Conservation (phyloP, 2,113 vertebrate genomes). For the Chaetops frenatus region DNA sequence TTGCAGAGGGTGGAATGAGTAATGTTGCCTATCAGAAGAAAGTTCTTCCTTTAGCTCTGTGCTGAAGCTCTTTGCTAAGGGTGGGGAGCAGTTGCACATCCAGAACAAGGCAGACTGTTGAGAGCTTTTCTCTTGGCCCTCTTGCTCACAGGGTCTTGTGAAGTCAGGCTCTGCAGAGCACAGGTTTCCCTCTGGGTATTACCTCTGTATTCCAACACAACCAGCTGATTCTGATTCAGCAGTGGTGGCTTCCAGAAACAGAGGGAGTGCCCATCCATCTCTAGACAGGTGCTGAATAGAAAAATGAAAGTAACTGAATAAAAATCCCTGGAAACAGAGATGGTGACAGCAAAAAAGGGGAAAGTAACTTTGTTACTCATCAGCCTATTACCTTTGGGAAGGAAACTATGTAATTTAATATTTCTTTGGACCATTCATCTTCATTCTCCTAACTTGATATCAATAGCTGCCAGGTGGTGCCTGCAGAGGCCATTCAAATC, state of each 20-base stretch:
- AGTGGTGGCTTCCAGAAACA: background rate
- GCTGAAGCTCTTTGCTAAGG: background rate
- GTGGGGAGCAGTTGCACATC: background rate
- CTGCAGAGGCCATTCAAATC: slow-evolving; percentile 45
- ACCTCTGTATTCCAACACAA: background rate
- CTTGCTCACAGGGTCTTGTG: background rate
- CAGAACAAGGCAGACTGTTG: background rate
- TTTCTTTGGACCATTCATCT: slow-evolving; percentile 41
- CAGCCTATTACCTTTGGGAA: slow-evolving; percentile 51
- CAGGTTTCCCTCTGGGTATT: background rate
- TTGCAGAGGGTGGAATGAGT: background rate
- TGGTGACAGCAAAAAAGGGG: slow-evolving; percentile 10
- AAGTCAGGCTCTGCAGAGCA: background rate
- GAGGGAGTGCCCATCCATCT: background rate
- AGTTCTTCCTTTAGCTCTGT: background rate
- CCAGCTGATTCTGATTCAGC: background rate
- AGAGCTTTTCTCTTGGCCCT: background rate
- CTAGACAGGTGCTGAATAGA: slow-evolving; percentile 11
- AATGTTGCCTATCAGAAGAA: background rate
- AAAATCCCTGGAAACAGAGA: slow-evolving; percentile 27
- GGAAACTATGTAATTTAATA: slow-evolving; percentile 57
- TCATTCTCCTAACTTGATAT: slow-evolving; percentile 56
- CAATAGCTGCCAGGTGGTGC: slow-evolving; percentile 52
- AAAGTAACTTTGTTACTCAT: slow-evolving; percentile 43
- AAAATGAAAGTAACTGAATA: slow-evolving; percentile 50